Percentiles rank a stretch among this genome's conserved stretches.
These are phyloP conservation scores for Mastacembelus armatus DNA, from an alignment of 2,797 vertebrate genomes.

Conservation along the genomic window DNA sequence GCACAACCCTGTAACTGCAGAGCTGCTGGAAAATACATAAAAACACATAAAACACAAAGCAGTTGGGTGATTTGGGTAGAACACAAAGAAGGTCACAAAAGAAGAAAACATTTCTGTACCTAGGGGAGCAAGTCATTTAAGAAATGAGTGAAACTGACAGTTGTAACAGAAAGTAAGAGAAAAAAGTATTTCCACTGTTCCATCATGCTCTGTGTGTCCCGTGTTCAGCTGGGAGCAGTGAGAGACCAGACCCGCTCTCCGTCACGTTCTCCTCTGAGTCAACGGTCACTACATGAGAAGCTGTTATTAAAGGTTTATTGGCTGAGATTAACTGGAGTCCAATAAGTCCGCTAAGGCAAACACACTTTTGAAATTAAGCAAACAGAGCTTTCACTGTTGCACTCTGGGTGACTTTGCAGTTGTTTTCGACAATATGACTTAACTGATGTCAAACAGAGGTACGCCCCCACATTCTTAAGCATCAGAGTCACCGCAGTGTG, in stretches of 20 bases:
- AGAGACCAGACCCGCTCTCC: conserved; percentile 84
- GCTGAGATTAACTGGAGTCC: conserved; percentile 34
- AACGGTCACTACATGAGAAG: conserved; percentile 70
- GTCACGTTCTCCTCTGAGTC: conserved; percentile 87
- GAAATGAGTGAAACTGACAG: conserved; percentile 44
- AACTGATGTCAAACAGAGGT: conserved; percentile 8
- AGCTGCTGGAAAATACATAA: conserved; percentile 11
- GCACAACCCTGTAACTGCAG: conserved; percentile 33
- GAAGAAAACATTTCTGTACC: conserved; percentile 22
- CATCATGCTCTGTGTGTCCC: neutral
- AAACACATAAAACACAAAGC: conserved; percentile 45
- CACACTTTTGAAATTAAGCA: conserved; percentile 24
- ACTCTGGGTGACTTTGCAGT: conserved; percentile 6
- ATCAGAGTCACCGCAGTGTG: neutral
- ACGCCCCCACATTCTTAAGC: neutral
- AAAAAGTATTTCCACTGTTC: neutral
- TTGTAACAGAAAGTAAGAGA: conserved; percentile 6
- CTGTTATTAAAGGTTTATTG: conserved; percentile 32
- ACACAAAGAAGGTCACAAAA: conserved; percentile 44
- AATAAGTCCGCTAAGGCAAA: conserved; percentile 25
- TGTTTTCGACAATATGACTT: neutral
- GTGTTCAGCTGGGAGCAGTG: conserved; percentile 48
- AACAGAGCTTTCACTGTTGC: conserved; percentile 14
- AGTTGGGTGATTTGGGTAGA: conserved; percentile 18
- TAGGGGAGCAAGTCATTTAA: conserved; percentile 2